Percentiles rank a stretch among this genome's conserved stretches.
Evolutionary conservation across 2,888 invertebrate species (phyloP).

Genomic region (Anaspis maculata): DNA sequence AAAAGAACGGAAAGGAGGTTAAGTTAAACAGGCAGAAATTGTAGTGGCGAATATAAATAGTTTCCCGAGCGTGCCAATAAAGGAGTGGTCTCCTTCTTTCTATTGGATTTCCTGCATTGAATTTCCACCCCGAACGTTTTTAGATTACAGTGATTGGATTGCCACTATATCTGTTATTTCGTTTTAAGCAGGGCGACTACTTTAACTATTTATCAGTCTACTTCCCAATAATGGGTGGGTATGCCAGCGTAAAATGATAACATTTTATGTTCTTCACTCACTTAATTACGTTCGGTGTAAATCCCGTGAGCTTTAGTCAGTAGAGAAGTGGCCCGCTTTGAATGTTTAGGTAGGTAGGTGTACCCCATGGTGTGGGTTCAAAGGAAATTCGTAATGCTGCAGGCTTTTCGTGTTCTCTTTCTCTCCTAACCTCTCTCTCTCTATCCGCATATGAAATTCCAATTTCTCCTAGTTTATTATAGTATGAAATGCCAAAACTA

Average conservation of each 20-base stretch:
- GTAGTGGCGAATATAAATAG: constrained; percentile 19
- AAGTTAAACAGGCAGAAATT: constrained; percentile 16
- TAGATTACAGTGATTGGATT: constrained; percentile 27
- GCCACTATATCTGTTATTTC: constrained; percentile 22
- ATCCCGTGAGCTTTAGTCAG: no score
- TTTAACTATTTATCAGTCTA: constrained; percentile 14
- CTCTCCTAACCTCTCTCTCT: no score
- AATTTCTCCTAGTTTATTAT: no score
- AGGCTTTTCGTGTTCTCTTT: no score
- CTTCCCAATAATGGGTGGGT: no score
- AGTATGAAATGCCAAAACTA: no score
- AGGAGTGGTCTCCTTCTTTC: constrained; percentile 20
- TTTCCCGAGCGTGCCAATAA: constrained; percentile 18
- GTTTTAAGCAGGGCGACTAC: constrained; percentile 17
- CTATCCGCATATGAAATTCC: no score
- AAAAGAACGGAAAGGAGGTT: constrained; percentile 8
- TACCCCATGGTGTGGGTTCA: no score
- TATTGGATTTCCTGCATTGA: constrained; percentile 18
- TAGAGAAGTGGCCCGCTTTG: no score
- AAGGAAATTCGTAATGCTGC: no score
- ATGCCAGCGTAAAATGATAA: constrained; percentile 3
- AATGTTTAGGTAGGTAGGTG: no score
- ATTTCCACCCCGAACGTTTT: constrained; percentile 19
- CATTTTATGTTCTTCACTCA: constrained; percentile 7
- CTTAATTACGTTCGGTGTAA: constrained; percentile 7